Evolutionary conservation across 2,888 invertebrate genomes (phyloP).

Genomic region (Thera britannica): DNA sequence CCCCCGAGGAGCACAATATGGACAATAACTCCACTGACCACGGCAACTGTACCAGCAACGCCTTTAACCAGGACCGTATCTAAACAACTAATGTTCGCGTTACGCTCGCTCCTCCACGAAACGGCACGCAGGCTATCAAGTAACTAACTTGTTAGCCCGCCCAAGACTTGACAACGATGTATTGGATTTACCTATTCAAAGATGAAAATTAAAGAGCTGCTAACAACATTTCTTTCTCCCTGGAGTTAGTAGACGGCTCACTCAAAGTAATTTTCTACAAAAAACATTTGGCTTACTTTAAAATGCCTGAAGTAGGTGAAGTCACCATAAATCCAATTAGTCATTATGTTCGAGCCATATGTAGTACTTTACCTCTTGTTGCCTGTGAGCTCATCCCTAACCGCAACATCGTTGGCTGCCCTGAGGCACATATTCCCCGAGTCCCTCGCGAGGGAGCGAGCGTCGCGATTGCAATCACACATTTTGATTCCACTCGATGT

Average conservation of each 20-base stretch:
- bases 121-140: background rate
- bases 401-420: background rate
- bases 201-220: too few species aligned
- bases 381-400: background rate
- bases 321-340: background rate
- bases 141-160: too few species aligned
- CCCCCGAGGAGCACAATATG: conserved; percentile 84
- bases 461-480: conserved; percentile 7
- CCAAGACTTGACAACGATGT: too few species aligned
- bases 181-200: too few species aligned
- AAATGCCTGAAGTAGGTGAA: too few species aligned
- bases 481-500: conserved; percentile 31
- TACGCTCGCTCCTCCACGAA: background rate
- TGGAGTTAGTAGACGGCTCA: too few species aligned
- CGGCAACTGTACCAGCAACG: conserved; percentile 86
- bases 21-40: conserved; percentile 84
- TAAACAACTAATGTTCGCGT: background rate
- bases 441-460: conserved; percentile 13
- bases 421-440: background rate
- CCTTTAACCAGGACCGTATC: conserved; percentile 76
- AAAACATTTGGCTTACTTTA: too few species aligned
- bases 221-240: too few species aligned
- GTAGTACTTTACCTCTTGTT: background rate
- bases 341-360: background rate
- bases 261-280: too few species aligned